Percentiles rank a stretch among this genome's conserved stretches.
phyloP scores from a whole-genome alignment of 2,888 invertebrate species.

The Linnaemya tessellans region DNA sequence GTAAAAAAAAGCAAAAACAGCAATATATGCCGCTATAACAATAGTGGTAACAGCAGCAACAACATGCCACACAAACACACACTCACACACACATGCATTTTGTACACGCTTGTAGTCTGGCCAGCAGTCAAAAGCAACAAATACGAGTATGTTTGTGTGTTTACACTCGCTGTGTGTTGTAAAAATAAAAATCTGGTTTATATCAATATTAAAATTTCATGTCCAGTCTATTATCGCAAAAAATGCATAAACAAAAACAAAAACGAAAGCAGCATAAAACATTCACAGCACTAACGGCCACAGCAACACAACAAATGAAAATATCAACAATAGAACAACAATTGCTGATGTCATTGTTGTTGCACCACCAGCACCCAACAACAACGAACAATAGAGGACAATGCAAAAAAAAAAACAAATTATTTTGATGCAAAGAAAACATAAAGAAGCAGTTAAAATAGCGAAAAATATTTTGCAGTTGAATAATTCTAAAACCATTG shows the following conservation, averaged over 20 bases:
- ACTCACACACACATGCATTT: neutral
- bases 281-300: constrained; percentile 21
- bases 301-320: constrained; percentile 27
- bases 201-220: constrained; percentile 56
- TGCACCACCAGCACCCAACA: constrained; percentile 13
- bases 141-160: neutral
- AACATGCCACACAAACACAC: neutral
- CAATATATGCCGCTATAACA: neutral
- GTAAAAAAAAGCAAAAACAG: neutral
- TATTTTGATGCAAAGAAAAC: neutral
- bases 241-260: constrained; percentile 23
- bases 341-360: constrained; percentile 17
- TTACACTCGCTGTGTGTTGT: constrained; percentile 5
- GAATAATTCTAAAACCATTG: constrained; percentile 15
- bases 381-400: constrained; percentile 32
- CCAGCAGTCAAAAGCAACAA: neutral
- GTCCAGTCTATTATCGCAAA: constrained; percentile 56
- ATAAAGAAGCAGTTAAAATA: neutral
- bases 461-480: constrained; percentile 35
- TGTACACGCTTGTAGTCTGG: neutral
- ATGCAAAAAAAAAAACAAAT: constrained; percentile 45
- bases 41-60: neutral
- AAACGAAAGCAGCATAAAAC: neutral
- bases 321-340: constrained; percentile 43
- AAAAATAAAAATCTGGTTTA: constrained; percentile 56